Percentiles rank a stretch among this genome's conserved stretches.
Conservation (phyloP, 2,797 vertebrate genomes). For the Epinephelus coioides region DNA sequence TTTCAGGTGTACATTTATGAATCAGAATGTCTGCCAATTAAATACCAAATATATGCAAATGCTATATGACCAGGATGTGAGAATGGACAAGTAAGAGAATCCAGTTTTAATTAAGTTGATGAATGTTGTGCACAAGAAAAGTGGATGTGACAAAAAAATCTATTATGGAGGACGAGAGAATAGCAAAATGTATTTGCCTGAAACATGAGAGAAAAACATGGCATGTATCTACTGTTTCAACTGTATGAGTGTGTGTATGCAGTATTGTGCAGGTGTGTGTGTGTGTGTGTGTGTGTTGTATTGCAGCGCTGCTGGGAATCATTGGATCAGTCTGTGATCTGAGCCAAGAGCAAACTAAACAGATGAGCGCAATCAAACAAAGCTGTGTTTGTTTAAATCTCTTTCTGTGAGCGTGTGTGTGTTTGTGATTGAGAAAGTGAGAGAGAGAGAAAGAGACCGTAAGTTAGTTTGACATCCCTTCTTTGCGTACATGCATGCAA, state of each 20-base stretch:
- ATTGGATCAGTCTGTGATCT: slow-evolving; percentile 36
- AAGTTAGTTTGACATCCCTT: slow-evolving; percentile 20
- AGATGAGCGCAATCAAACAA: slow-evolving; percentile 55
- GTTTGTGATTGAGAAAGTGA: background rate
- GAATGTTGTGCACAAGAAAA: background rate
- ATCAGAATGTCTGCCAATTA: background rate
- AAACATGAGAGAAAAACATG: background rate
- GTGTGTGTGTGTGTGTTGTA: background rate
- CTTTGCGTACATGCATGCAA: slow-evolving; percentile 28
- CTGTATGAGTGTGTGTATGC: background rate
- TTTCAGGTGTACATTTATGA: background rate
- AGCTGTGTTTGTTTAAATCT: slow-evolving; percentile 58
- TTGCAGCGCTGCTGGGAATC: slow-evolving; percentile 6
- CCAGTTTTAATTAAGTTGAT: background rate
- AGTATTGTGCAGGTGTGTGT: background rate
- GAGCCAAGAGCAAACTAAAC: slow-evolving; percentile 50
- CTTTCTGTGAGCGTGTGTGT: slow-evolving; percentile 6
- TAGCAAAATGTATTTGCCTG: too few relatives aligned
- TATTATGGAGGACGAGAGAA: too few relatives aligned
- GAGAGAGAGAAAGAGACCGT: slow-evolving; percentile 5
- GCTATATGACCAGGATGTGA: too few relatives aligned
- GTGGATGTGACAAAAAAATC: too few relatives aligned
- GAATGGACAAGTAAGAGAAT: background rate
- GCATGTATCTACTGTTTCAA: background rate
- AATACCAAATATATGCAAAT: background rate